phyloP scores from a whole-genome alignment of 2,113 vertebrate species.

The Neolamprologus hecqui region DNA sequence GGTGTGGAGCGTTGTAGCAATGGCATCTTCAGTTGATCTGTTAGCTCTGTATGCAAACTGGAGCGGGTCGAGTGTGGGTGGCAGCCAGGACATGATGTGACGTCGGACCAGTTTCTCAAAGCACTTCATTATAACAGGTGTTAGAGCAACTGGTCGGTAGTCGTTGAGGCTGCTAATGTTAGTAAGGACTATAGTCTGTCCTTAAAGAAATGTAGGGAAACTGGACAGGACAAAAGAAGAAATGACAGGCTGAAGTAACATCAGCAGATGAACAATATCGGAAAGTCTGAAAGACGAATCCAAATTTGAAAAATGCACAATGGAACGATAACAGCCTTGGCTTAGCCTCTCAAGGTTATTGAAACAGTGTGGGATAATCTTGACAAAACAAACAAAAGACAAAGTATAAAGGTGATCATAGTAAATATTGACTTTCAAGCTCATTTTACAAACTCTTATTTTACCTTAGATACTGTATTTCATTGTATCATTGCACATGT shows the following conservation, averaged over 20 bases:
- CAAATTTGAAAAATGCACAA: background rate
- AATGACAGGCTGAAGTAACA: background rate
- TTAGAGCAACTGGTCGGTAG: no score
- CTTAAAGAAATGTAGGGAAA: background rate
- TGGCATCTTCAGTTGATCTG: no score
- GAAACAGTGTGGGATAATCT: background rate
- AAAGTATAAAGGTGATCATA: background rate
- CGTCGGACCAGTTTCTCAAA: no score
- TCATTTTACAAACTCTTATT: background rate
- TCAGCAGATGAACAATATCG: background rate
- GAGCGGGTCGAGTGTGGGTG: no score
- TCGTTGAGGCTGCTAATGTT: no score
- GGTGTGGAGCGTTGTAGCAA: no score
- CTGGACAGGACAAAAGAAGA: background rate
- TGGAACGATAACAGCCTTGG: background rate
- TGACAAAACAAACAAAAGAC: background rate
- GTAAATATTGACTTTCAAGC: background rate
- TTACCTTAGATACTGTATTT: background rate
- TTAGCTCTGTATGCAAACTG: no score
- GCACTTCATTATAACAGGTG: no score
- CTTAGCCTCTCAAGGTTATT: background rate
- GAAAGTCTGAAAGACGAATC: background rate
- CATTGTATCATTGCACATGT: background rate
- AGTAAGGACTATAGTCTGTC: background rate
- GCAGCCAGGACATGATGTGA: no score